Evolutionary conservation across 2,888 invertebrate genomes (phyloP).

Genomic region (Molorchus minor): DNA sequence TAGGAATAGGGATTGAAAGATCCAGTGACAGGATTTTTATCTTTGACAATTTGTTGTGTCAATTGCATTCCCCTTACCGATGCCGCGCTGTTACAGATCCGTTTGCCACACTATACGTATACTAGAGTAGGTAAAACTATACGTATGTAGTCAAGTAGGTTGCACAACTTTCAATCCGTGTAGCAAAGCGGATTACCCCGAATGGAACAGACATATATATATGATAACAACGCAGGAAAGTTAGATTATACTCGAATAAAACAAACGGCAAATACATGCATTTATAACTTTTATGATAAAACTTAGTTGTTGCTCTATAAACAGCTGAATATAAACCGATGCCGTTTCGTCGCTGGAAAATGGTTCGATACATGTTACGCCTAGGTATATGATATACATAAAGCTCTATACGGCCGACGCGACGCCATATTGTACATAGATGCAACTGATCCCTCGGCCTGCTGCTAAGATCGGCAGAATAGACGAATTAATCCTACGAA

Average conservation of each 20-base stretch:
- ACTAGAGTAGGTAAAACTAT: no score
- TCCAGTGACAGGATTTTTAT: no score
- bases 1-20: no score
- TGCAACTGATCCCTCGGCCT: conserved; percentile 38
- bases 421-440: no score
- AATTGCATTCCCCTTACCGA: no score
- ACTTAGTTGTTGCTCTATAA: neutral
- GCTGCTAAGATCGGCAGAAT: conserved; percentile 43
- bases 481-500: conserved; percentile 48
- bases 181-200: neutral
- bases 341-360: conserved; percentile 13
- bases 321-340: neutral
- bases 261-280: conserved; percentile 3
- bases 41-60: no score
- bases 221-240: neutral
- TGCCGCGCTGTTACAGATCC: no score
- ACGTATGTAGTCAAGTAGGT: no score
- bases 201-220: no score
- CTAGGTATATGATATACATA: no score
- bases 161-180: neutral
- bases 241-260: neutral
- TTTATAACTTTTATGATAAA: conserved; percentile 11
- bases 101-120: no score
- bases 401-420: conserved; percentile 12
- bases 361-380: no score